These are phyloP conservation scores for Syrista parreyssii DNA, from an alignment of 2,888 invertebrate genomes.

Conservation along the genomic window DNA sequence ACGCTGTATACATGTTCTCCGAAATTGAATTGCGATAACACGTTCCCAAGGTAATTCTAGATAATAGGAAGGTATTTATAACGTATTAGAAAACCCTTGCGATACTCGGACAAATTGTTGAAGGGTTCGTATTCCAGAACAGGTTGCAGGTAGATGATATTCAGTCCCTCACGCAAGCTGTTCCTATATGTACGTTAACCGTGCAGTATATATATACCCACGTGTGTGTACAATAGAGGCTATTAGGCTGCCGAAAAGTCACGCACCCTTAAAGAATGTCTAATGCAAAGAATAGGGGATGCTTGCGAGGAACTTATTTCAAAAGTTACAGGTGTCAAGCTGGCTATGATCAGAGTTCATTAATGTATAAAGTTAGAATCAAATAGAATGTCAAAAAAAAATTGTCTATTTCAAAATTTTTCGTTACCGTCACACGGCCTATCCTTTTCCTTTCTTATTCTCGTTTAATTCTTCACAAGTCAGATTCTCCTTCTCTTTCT, in stretches of 20 bases:
- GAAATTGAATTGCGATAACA: not conserved
- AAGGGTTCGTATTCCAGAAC: constrained; percentile 6
- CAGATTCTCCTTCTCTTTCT: constrained; percentile 21
- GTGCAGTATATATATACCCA: not conserved
- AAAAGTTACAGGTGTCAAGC: not conserved
- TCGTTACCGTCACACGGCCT: constrained; percentile 6
- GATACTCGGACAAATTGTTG: not conserved
- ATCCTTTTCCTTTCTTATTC: constrained; percentile 25
- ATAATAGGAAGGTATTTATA: not conserved
- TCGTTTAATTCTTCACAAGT: constrained; percentile 24
- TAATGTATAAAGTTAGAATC: too few species aligned
- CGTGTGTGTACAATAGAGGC: constrained; percentile 6
- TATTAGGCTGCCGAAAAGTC: constrained; percentile 22
- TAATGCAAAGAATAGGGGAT: not conserved
- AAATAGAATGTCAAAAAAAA: too few species aligned
- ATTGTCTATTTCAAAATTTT: too few species aligned
- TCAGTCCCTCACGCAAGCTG: not conserved
- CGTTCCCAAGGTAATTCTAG: not conserved
- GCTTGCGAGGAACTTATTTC: not conserved
- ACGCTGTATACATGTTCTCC: not conserved
- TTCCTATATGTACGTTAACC: not conserved
- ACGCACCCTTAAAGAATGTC: constrained; percentile 6
- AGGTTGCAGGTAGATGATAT: constrained; percentile 15
- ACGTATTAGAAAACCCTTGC: not conserved
- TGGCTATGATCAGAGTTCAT: not conserved